Evolutionary conservation across 2,113 vertebrate genomes (phyloP), one percentile per base, ranked within the genome.

Genomic region (Heteronetta atricapilla): DNA sequence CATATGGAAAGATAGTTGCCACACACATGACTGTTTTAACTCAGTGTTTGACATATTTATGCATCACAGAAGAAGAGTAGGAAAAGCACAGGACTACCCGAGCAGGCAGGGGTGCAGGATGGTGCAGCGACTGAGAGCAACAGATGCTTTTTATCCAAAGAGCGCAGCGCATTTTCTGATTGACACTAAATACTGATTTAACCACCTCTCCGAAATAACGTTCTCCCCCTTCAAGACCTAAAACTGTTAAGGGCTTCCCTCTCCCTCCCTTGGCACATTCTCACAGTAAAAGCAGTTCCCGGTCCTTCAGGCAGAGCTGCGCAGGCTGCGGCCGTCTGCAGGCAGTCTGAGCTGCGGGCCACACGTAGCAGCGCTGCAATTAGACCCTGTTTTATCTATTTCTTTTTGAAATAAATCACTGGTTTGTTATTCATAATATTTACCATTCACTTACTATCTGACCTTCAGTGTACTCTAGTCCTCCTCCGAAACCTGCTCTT

Each of bases 261-360:
- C 53, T n/a, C 13, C 28, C 53, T 31, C 69, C 50, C 36, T 33
- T 48, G 38, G 56, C 33, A 33, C 6, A 50, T 10, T 13, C 33
- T 6, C 10, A 6, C n/a, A 31, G 28, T 13, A 38, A 46, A 36
- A 64, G 19, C 29, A 26, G 53, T 7, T 76, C 9, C 29, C 29
- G 9, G 10, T 20, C 55, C 20, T 7, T 38, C 9, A 1, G 15
- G 28, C 0, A 16, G 25, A 12, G 9, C 36, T 25, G n/a, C 1
- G 4, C 29, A 42, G 74, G 50, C n/a, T 18, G 14, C 26, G 3
- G 9, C 62, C 63, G 9, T 1, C 36, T 6, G 22, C 29, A 22
- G 52, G n/a, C 44, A 25, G 6, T 13, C 9, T 4, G 34, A n/a
- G 60, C 26, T 3, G 2, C 38, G 6, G 31, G n/a, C 63, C 69